These are phyloP conservation scores for Syrrhaptes paradoxus DNA, from an alignment of 2,113 vertebrate genomes.

Conservation along the genomic window DNA sequence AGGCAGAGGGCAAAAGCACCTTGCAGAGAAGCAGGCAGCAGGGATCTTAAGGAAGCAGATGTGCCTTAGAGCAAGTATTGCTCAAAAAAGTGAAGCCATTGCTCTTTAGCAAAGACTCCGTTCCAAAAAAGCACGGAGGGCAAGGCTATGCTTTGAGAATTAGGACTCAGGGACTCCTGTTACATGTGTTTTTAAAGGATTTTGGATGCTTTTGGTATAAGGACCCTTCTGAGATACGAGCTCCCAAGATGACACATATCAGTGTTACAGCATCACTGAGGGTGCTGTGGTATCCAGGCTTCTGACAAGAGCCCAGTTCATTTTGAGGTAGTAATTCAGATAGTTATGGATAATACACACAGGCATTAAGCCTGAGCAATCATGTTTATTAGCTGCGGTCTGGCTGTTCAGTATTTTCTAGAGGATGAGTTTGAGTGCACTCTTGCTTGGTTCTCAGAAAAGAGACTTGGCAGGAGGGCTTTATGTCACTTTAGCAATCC, in stretches of 20 bases:
- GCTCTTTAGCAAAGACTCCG: neutral
- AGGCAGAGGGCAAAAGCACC: neutral
- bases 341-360: neutral
- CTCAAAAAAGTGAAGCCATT: neutral
- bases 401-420: neutral
- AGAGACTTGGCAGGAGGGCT: neutral
- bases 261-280: neutral
- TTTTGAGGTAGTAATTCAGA: neutral
- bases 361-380: neutral
- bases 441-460: neutral
- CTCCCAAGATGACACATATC: neutral
- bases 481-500: neutral
- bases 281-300: neutral
- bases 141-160: neutral
- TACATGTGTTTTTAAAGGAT: neutral
- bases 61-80: neutral
- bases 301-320: neutral
- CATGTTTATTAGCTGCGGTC: neutral
- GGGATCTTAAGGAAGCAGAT: neutral
- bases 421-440: neutral
- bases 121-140: neutral
- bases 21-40: neutral
- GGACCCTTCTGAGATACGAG: neutral
- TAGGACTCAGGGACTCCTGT: neutral
- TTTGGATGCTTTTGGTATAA: neutral